phyloP scores from a whole-genome alignment of 2,888 invertebrate species.

The Sminthurides aquaticus region DNA sequence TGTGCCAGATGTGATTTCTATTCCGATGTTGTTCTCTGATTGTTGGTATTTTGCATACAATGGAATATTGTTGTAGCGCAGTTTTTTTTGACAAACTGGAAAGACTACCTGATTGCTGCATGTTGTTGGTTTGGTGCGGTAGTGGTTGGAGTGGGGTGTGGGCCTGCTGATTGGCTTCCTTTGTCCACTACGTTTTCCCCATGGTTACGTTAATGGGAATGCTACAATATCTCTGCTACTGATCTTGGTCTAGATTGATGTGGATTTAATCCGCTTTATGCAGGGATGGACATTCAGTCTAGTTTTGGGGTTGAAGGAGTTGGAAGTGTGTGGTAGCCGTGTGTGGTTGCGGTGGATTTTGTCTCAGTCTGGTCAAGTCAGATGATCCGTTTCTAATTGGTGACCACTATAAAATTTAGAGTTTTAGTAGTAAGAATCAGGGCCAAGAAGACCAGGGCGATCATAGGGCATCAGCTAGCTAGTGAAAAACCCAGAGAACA shows the following conservation, averaged over 20 bases:
- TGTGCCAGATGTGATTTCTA: too few species aligned
- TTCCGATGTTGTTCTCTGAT: too few species aligned
- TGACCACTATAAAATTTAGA: not conserved
- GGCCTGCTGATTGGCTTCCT: not conserved
- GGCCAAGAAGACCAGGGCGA: too few species aligned
- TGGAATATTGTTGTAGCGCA: not conserved
- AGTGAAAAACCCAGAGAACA: too few species aligned
- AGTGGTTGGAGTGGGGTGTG: not conserved
- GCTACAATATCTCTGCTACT: not conserved
- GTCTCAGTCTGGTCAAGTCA: not conserved
- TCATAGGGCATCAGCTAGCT: too few species aligned
- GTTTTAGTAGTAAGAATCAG: too few species aligned
- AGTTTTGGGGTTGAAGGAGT: not conserved
- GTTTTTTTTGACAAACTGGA: slow-evolving; percentile 6
- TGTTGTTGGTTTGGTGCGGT: not conserved
- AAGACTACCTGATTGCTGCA: slow-evolving; percentile 7
- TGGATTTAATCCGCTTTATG: slow-evolving; percentile 7
- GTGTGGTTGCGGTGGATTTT: not conserved
- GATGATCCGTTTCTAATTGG: not conserved
- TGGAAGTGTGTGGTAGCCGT: not conserved
- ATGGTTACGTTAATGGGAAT: not conserved
- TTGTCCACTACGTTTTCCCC: not conserved
- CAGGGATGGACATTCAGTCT: not conserved
- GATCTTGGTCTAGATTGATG: slow-evolving; percentile 3
- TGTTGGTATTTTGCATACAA: slow-evolving; percentile 7